These are phyloP conservation scores for Aurelia sp. DNA, from an alignment of 30 jellyfish, hydroid and myxozoan species.

Conservation along the genomic window DNA sequence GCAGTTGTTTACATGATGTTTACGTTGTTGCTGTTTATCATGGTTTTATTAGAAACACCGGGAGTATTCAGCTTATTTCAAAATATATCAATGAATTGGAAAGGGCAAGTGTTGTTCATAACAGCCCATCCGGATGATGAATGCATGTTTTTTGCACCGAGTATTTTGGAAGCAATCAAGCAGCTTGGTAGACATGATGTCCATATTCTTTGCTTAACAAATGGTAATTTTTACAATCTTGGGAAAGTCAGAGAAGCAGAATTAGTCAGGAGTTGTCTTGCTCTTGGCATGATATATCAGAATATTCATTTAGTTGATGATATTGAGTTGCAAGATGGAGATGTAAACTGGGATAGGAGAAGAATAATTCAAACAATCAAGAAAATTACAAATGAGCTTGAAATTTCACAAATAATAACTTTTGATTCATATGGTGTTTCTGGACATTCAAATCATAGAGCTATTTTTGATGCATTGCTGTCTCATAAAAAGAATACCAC, in stretches of 20 bases:
- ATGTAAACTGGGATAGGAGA: conserved; percentile 51
- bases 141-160: conserved; percentile 92
- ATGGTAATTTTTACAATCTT: conserved; percentile 75
- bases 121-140: conserved; percentile 98
- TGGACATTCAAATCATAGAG: conserved; percentile 75
- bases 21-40: not conserved
- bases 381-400: not conserved
- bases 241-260: conserved; percentile 78
- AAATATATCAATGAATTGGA: conserved; percentile 20
- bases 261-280: conserved; percentile 39
- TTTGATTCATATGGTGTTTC: conserved; percentile 83
- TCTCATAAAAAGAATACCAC: not conserved
- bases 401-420: conserved; percentile 44
- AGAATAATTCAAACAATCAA: conserved; percentile 22
- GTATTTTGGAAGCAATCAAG: conserved; percentile 9
- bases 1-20: too few relatives aligned
- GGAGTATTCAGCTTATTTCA: not conserved
- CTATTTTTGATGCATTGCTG: conserved; percentile 37
- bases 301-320: conserved; percentile 55
- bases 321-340: conserved; percentile 65
- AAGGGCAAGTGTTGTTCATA: conserved; percentile 56
- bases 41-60: not conserved
- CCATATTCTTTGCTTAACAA: conserved; percentile 69
- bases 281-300: conserved; percentile 32
- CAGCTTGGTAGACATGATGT: conserved; percentile 34